Base-by-base conservation (phyloP, 2,888 invertebrate genomes). In the Arenicola marina region DNA sequence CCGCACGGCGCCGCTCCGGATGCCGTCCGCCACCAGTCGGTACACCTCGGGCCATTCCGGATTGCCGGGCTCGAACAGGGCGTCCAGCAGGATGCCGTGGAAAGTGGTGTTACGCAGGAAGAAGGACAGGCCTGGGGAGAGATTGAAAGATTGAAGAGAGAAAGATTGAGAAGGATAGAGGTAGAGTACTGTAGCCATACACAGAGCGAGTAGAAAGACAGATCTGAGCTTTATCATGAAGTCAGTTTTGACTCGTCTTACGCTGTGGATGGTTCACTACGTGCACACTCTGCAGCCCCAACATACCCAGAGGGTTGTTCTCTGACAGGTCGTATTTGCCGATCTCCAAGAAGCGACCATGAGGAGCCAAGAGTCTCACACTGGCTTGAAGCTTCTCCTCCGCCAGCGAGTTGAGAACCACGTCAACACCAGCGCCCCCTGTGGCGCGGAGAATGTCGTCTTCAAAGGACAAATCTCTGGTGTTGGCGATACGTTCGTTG, bases 1-100 rank as follows among this genome's bases (percentile, higher is more conserved):
- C 31, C 88, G 87, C 26, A 97, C 94, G 53, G 92, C 93, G 11
- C 95, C 95, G 70, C 81, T 87, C 66, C 88, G 87, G 75, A 96
- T 92, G 69, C 95, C 96, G 69, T 92, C 90, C 51, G 86, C 87
- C 28, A 96, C 89, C 69, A 94, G 87, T 56, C 87, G 84, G 31
- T 90, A 89, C 38, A 95, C 90, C 75, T 88, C 89, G 69, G 4
- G 7, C 46, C 57, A 91, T 60, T 92, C 91, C n/a, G 64, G 65
- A 57, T 86, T 84, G 43, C 85, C 84, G 67, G 87, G 86, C 24
- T 69, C 62, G 18, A 62, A 34, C 44, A 63, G 34, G 4, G 18
- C 21, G 4, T 61, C 62, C 11, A 62, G 43, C 28, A 26, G 43
- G 4, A 62, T 62, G 15, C 62, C 62, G 33, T 62, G 61, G 45